Percentiles rank a stretch among this genome's conserved stretches.
Evolutionary conservation across 1,140 invertebrate genomes (phyloP).

Genomic region (Vanessa atalanta): DNA sequence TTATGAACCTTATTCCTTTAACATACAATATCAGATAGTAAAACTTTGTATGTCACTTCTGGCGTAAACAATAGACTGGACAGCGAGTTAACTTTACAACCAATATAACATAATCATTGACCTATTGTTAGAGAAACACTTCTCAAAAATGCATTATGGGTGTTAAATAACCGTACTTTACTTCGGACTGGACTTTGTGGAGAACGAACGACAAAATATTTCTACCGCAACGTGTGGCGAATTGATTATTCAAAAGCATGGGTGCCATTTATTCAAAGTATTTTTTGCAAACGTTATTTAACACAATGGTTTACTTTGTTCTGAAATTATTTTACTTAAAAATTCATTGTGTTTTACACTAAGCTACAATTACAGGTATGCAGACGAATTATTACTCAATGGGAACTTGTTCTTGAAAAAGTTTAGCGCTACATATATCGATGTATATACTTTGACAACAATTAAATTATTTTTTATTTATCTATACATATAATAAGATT

Average conservation of each 20-base stretch:
- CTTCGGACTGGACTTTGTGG: constrained; percentile 49
- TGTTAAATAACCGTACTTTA: constrained; percentile 55
- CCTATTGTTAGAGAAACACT: constrained; percentile 60
- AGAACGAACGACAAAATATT: constrained; percentile 69
- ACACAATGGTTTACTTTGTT: constrained; percentile 35
- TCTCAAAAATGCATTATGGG: constrained; percentile 66
- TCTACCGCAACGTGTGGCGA: constrained; percentile 67
- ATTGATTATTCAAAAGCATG: constrained; percentile 59
- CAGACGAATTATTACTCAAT: not conserved
- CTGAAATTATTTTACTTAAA: not conserved
- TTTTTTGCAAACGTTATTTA: constrained; percentile 45
- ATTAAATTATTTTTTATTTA: too few species aligned
- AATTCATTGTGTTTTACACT: not conserved
- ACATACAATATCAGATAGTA: constrained; percentile 15
- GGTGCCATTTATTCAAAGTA: constrained; percentile 44
- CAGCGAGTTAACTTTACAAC: constrained; percentile 70
- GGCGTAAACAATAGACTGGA: constrained; percentile 69
- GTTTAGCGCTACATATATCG: not conserved
- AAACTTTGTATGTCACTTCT: constrained; percentile 47
- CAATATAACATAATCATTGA: constrained; percentile 74
- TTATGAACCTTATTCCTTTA: constrained; percentile 25
- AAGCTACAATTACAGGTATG: constrained; percentile 1
- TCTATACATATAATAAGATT: too few species aligned
- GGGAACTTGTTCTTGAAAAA: not conserved
- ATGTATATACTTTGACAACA: not conserved